Base-by-base conservation (phyloP, 2,888 invertebrate species). In the Tyria jacobaeae region DNA sequence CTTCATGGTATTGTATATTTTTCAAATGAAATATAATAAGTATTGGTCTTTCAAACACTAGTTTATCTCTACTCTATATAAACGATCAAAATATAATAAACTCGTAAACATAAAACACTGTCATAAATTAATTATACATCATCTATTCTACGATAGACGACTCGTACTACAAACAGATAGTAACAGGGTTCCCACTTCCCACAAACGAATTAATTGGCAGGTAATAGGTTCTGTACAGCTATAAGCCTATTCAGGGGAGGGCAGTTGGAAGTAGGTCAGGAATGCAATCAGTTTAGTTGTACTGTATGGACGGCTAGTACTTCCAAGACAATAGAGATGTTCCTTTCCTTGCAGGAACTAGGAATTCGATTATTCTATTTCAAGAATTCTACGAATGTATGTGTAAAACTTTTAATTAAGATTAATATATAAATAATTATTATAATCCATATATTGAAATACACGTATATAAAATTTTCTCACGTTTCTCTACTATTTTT, bases 111-210 rank as follows among this genome's bases (percentile, higher is more conserved):
- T 57, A 52, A 65, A 62, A 56, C 53, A 59, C 61, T 66, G 64
- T 71, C 68, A 76, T 75, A 75, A 79, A 82, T 81, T 79, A 79
- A 82, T 79, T 76, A 78, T 70, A 55, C 71, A 64, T 64, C 63
- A 71, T 66, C 70, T 71, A 76, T 81, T 81, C 77, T 79, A 76
- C 76, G 75, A 79, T 73, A 74, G 75, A 75, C 80, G 73, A 73
- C 41, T 17, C 31, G 70, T 68, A 71, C 66, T 68, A 75, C 72
- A 68, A 79, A 75, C 73, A 76, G 63, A 71, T 63, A 37, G 34
- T 9, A 60, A 24, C 61, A 79, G 73, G 78, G 78, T 59, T 77
- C 15, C 41, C 54, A 55, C 44, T 44, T 3, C 12, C 3, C 24
- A 17, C 27, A 48, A 41, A 50, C 35, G 14, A 15, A 39, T 47